A percentile compares a stretch with the other conserved stretches of the same genome.
These are phyloP conservation scores for Cydia strobilella DNA, from an alignment of 1,140 invertebrate species.

Conservation along the genomic window DNA sequence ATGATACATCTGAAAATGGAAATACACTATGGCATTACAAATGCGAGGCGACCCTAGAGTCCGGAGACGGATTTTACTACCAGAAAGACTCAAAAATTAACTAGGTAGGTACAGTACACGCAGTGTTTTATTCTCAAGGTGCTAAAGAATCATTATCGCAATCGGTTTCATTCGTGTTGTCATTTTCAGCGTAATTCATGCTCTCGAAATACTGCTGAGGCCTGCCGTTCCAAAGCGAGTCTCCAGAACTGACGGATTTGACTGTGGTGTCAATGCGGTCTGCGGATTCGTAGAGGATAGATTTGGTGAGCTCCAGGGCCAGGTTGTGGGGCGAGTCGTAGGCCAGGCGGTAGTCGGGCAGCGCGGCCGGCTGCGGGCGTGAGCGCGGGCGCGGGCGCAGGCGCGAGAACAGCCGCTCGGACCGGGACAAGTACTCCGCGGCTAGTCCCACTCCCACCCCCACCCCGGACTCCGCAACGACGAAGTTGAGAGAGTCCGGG, in stretches of 20 bases:
- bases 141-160: conserved; percentile 72
- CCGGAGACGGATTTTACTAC: background rate
- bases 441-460: too few relatives aligned
- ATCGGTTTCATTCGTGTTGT: conserved; percentile 47
- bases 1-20: conserved; percentile 36
- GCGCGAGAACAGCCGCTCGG: conserved; percentile 52
- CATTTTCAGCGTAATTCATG: conserved; percentile 58
- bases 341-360: conserved; percentile 39
- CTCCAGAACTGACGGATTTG: conserved; percentile 51
- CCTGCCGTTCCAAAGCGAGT: conserved; percentile 69
- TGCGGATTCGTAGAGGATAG: conserved; percentile 58
- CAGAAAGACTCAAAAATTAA: conserved; percentile 10
- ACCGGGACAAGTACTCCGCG: conserved; percentile 63
- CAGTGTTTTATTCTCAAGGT: conserved; percentile 35
- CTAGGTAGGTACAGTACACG: background rate
- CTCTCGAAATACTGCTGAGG: conserved; percentile 76
- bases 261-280: conserved; percentile 55
- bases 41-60: conserved; percentile 32
- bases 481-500: conserved; percentile 36
- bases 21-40: conserved; percentile 2
- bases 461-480: background rate
- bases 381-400: conserved; percentile 41
- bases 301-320: conserved; percentile 58
- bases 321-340: conserved; percentile 58
- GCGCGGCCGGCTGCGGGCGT: conserved; percentile 39